These are phyloP conservation scores for Otolemur garnettii DNA, from an alignment of 2,113 vertebrate genomes.

Conservation along the genomic window DNA sequence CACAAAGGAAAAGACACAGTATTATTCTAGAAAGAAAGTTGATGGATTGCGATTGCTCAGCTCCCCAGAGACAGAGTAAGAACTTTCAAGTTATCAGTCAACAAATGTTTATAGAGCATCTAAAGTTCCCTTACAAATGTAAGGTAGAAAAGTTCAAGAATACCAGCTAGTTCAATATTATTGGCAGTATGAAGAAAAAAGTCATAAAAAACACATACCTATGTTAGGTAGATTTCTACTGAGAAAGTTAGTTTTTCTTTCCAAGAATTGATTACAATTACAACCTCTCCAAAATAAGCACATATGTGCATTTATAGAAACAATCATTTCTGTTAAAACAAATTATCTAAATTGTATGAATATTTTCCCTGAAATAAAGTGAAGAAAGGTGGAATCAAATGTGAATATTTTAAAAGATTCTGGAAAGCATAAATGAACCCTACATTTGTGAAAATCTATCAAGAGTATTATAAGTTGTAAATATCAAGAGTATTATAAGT, in stretches of 20 bases:
- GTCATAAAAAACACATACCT: neutral
- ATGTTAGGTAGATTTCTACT: neutral
- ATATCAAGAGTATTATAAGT: neutral
- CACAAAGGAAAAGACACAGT: neutral
- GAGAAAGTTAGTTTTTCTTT: constrained; percentile 1
- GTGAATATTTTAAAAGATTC: neutral
- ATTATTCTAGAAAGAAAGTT: constrained; percentile 52
- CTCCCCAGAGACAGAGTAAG: neutral
- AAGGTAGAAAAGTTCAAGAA: constrained; percentile 54
- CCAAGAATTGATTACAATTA: constrained; percentile 38
- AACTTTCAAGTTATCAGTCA: constrained; percentile 56
- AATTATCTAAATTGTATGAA: neutral
- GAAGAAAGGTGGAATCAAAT: neutral
- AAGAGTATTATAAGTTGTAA: neutral
- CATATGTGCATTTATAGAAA: neutral
- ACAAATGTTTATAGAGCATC: constrained; percentile 32
- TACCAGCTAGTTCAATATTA: neutral
- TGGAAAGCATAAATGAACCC: neutral
- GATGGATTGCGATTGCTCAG: neutral
- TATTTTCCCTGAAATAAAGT: constrained; percentile 34
- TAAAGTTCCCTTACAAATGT: constrained; percentile 50
- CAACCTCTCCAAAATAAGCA: neutral
- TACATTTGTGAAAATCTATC: neutral
- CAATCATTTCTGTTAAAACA: constrained; percentile 17
- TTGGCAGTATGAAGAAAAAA: neutral